A percentile compares a stretch with the other conserved stretches of the same genome.
Conservation (phyloP, 2,113 vertebrate genomes). For the Xerus inauris region DNA sequence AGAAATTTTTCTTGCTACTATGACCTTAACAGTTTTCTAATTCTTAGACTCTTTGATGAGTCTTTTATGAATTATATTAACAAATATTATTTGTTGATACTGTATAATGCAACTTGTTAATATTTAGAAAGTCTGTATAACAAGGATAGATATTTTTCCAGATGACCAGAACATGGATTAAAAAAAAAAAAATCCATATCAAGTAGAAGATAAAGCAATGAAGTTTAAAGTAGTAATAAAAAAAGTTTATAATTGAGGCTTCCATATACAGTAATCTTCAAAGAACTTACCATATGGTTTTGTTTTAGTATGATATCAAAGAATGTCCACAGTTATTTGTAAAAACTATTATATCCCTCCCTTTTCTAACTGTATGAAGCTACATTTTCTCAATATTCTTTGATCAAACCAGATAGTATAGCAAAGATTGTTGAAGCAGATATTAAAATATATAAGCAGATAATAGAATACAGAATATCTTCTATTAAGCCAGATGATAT, state of each 20-base stretch:
- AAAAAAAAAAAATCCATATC: background rate
- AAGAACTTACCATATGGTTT: background rate
- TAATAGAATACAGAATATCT: background rate
- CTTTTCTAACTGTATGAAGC: background rate
- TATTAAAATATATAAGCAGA: background rate
- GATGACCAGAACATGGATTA: background rate
- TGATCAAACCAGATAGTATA: background rate
- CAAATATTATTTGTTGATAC: background rate
- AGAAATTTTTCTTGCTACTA: background rate
- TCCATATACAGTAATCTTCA: background rate
- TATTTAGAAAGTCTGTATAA: background rate
- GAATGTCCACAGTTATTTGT: background rate
- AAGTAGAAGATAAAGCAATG: background rate
- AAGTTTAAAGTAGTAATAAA: background rate
- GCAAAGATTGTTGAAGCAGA: background rate
- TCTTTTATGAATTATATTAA: background rate
- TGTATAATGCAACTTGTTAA: background rate
- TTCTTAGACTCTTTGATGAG: constrained; percentile 1
- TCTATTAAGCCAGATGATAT: background rate
- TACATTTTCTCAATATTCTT: background rate
- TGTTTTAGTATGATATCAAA: background rate
- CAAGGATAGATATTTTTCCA: background rate
- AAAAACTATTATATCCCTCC: background rate
- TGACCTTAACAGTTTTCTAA: background rate
- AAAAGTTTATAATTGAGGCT: background rate